A percentile compares a stretch with the other conserved stretches of the same genome.
Evolutionary conservation across 2,797 vertebrate genomes (phyloP).

Genomic region (Erethizon dorsatum): DNA sequence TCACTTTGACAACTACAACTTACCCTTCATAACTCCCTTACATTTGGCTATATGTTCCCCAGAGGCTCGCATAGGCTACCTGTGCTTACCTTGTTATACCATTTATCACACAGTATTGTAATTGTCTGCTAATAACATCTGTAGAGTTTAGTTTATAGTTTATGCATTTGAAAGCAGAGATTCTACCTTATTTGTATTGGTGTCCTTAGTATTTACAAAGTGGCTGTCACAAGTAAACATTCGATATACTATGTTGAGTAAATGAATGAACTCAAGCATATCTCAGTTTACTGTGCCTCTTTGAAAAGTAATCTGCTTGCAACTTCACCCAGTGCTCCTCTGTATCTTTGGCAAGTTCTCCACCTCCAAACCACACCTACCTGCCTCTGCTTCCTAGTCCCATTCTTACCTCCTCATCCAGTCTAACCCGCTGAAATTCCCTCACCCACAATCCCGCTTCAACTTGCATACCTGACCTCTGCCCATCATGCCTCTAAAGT

Average conservation of each 20-base stretch:
- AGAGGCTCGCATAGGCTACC: neutral
- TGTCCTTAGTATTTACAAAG: neutral
- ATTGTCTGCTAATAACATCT: neutral
- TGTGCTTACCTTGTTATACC: neutral
- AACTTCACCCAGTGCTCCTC: neutral
- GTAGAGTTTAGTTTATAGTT: neutral
- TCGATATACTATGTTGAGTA: neutral
- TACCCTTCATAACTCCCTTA: neutral
- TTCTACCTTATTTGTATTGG: neutral
- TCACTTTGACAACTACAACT: neutral
- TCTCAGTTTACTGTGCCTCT: neutral
- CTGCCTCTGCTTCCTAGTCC: conserved; percentile 39
- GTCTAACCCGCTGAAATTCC: neutral
- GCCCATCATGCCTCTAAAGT: neutral
- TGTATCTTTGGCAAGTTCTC: conserved; percentile 36
- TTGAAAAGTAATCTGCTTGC: neutral
- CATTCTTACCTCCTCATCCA: neutral
- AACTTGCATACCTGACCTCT: neutral
- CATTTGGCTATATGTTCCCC: neutral
- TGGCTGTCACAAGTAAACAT: neutral
- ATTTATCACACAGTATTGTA: neutral
- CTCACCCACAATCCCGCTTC: neutral
- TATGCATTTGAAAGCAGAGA: neutral
- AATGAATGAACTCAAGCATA: neutral
- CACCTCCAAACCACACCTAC: neutral